phyloP scores from a whole-genome alignment of 2,888 invertebrate species.

The Lepas anatifera region DNA sequence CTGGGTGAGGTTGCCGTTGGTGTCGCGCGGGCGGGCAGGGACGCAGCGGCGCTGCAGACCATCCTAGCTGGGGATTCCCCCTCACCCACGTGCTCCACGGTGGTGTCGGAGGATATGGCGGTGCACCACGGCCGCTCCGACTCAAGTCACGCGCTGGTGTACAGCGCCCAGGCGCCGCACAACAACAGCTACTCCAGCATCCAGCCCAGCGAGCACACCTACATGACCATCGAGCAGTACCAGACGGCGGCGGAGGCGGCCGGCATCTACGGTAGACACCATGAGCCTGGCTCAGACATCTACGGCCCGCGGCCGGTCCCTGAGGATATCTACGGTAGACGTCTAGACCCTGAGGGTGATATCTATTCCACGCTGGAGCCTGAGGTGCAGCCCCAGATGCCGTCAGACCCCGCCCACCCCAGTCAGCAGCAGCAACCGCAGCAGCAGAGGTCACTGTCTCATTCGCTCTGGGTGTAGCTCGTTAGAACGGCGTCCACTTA shows the following conservation, averaged over 20 bases:
- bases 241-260: neutral
- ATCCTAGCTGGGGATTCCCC: neutral
- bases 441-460: neutral
- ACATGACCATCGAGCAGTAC: slow-evolving; percentile 24
- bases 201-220: slow-evolving; percentile 25
- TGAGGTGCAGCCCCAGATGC: slow-evolving; percentile 4
- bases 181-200: slow-evolving; percentile 23
- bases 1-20: neutral
- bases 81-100: slow-evolving; percentile 10
- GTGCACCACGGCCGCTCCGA: slow-evolving; percentile 13
- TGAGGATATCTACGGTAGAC: too few species aligned
- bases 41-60: neutral
- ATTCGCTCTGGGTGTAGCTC: slow-evolving; percentile 11
- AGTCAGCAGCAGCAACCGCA: neutral
- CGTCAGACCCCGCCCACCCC: neutral
- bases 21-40: neutral
- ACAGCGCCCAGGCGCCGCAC: slow-evolving; percentile 21
- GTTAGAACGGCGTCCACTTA: too few species aligned
- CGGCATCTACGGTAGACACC: too few species aligned
- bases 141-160: slow-evolving; percentile 19
- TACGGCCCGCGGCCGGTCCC: neutral
- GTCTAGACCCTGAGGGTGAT: neutral
- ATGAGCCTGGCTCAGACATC: neutral
- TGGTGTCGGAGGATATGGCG: slow-evolving; percentile 13
- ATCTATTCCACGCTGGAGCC: slow-evolving; percentile 10